Evolutionary conservation across 2,888 invertebrate genomes (phyloP), one percentile per base, ranked within the genome.

Genomic region (Lepidocyrtoides sp.): DNA sequence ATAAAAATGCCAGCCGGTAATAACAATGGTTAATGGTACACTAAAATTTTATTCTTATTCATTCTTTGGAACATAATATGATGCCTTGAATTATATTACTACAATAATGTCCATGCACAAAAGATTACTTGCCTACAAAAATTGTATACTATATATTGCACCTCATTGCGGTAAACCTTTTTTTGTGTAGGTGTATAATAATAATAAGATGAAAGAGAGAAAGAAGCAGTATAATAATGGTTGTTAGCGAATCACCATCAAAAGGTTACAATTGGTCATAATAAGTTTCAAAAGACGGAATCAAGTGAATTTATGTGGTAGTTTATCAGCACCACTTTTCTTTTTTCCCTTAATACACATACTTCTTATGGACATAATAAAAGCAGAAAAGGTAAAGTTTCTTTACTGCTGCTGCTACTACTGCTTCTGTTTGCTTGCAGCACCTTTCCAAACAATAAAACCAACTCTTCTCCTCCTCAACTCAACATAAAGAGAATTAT

Each of bases 211-310:
- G 32, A 32, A 36, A 10, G n/a, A n/a, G 63, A 29, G 29, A 57
- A 17, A 32, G n/a, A 29, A 32, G 23, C 5, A 44, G 48, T 63
- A 86, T n/a, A n/a, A 63, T 86, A 63, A 77, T 86, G 77, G 60
- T 86, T 77, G 77, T 63, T 29, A 20, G 75, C 12, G 75, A 86
- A 86, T 75, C 77, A 32, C 77, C 20, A 60, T 86, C 60, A 44
- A 77, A 86, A 86, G 86, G 77, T 77, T 77, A 77, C 75, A 86
- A 86, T 60, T 60, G 75, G 86, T 86, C 60, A 77, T 86, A 86
- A 86, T 57, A 86, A 86, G 57, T 85, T 75, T 75, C 41, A 57
- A 85, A 75, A 75, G 72, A 41, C 51, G 48, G 69, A 66, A 32
- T 84, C 83, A 85, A 72, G 54, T 85, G 82, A 82, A 83, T 72